Evolutionary conservation across 2,888 invertebrate genomes (phyloP).

Genomic region (Philonicus albiceps): DNA sequence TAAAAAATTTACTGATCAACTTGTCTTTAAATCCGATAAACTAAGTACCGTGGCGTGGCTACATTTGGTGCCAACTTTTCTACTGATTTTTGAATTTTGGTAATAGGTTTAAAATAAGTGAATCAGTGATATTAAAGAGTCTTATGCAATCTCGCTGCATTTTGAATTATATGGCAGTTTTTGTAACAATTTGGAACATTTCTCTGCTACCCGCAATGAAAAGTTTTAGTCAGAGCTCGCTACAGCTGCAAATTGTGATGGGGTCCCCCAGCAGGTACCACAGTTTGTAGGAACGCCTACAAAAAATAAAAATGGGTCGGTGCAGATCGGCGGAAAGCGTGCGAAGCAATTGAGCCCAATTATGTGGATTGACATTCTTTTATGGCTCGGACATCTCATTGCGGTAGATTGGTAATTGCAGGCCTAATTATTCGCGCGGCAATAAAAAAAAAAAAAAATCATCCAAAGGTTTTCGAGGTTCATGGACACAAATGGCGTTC

Average conservation of each 20-base stretch:
- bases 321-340: slow-evolving; percentile 9
- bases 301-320: not conserved
- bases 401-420: slow-evolving; percentile 10
- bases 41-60: too few species aligned
- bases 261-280: not conserved
- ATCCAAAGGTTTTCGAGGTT: not conserved
- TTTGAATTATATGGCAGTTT: not conserved
- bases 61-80: too few species aligned
- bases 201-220: not conserved
- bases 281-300: not conserved
- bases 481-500: not conserved
- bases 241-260: not conserved
- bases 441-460: not conserved
- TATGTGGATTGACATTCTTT: slow-evolving; percentile 36
- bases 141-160: too few species aligned
- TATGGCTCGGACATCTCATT: slow-evolving; percentile 5
- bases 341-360: slow-evolving; percentile 31
- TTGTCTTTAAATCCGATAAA: too few species aligned
- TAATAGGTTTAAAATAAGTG: too few species aligned
- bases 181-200: not conserved
- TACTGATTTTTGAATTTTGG: too few species aligned
- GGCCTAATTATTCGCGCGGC: slow-evolving; percentile 6
- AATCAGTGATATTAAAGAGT: too few species aligned
- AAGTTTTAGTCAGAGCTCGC: not conserved
- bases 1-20: too few species aligned